Conservation (phyloP, 2,797 vertebrate species). For the Microcaecilia unicolor region DNA sequence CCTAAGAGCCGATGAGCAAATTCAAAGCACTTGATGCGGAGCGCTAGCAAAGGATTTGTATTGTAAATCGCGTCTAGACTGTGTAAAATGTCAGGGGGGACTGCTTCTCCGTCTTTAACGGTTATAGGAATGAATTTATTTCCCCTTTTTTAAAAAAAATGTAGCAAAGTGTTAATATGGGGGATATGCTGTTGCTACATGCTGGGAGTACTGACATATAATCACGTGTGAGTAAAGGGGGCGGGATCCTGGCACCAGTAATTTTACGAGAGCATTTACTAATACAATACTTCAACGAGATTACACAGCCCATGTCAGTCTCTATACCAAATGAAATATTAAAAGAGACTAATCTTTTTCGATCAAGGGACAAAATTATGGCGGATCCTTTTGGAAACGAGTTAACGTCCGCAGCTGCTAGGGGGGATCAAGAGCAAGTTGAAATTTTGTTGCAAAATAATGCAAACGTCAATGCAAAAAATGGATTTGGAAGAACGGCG, state of each 20-base stretch:
- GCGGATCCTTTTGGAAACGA: constrained; percentile 62
- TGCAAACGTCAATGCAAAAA: constrained; percentile 76
- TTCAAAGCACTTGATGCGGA: too few species aligned
- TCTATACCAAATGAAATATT: constrained; percentile 62
- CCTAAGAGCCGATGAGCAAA: too few species aligned
- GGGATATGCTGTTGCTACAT: constrained; percentile 22
- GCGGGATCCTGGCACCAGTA: constrained; percentile 63
- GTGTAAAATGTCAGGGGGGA: too few species aligned
- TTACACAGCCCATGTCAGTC: constrained; percentile 66
- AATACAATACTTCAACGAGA: constrained; percentile 70
- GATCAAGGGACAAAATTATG: constrained; percentile 71
- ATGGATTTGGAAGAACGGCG: constrained; percentile 76
- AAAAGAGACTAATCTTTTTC: constrained; percentile 36
- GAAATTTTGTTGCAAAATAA: constrained; percentile 65
- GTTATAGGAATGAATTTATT: constrained; percentile 23
- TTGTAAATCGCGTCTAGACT: constrained; percentile 11
- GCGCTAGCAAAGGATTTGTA: too few species aligned
- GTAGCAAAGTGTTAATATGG: constrained; percentile 50
- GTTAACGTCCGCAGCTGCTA: constrained; percentile 79
- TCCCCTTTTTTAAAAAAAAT: constrained; percentile 38
- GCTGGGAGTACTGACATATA: constrained; percentile 46
- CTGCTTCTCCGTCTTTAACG: too few species aligned
- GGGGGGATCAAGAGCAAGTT: constrained; percentile 66
- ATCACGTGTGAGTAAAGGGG: constrained; percentile 69
- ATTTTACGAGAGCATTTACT: constrained; percentile 75